Base-by-base conservation (phyloP, 2,888 invertebrate genomes). In the Thereva unica region DNA sequence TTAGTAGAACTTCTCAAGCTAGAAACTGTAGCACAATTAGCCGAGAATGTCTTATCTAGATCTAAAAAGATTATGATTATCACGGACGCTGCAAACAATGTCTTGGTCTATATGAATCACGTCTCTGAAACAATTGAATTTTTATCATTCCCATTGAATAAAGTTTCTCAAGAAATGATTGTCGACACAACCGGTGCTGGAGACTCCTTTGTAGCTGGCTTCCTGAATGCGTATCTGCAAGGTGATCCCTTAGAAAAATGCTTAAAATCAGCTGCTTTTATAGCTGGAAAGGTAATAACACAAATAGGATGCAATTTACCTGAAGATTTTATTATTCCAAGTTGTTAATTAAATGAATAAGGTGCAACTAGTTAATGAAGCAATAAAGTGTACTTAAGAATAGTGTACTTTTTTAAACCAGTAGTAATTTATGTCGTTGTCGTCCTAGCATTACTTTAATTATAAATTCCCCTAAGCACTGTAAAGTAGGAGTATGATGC, bases 161-260 rank as follows among this genome's bases (percentile, higher is more conserved):
- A 75, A 45, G 75, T 85, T n/a, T 74, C 79, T 0, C 64, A 75
- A 7, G 71, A 74, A 9, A 73, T 79, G 44, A 78, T 86, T 56
- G 80, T 82, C 55, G 86, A 87, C 74, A 84, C 85, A 2, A 85
- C 85, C 1, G 86, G 86, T 3, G 85, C 85, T 4, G 86, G 86
- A 1, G 87, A 87, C 76, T 80, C 86, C 1, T 86, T 87, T 78
- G 83, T 83, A 1, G 85, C 84, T 4, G 86, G 85, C 1, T 86
- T 86, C 74, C 74, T 86, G 54, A 80, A 82, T n/a, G 83, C 81
- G 5, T 78, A 83, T 72, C 76, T 84, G 49, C 75, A 76, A 56
- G 78, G 80, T 50, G 76, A 78, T 38, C 69, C 78, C 10, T 71
- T 83, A 8, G 75, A 76, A 40, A 77, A 80, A 53, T 84, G 85